Evolutionary conservation across 2,888 invertebrate genomes (phyloP).

Genomic region (Antheraea yamamai): DNA sequence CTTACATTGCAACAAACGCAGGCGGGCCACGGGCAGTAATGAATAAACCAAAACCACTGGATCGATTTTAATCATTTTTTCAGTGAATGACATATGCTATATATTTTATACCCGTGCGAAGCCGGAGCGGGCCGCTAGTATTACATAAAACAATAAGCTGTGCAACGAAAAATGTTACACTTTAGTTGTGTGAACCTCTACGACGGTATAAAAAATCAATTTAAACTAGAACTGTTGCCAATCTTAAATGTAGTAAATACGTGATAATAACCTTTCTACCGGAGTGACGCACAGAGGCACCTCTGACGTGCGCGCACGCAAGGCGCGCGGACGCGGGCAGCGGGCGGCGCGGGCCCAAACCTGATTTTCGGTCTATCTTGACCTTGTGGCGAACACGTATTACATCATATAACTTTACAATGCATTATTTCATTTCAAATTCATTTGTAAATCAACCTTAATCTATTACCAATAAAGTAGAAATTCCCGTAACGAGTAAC

Average conservation of each 20-base stretch:
- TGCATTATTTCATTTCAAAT: slow-evolving; percentile 54
- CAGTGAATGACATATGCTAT: no score
- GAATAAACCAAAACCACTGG: no score
- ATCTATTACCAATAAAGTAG: fast-evolving
- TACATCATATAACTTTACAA: slow-evolving; percentile 74
- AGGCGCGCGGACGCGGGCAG: slow-evolving; percentile 35
- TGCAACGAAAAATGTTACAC: no score
- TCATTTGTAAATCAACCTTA: slow-evolving; percentile 30
- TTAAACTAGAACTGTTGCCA: background rate
- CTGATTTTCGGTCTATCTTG: slow-evolving; percentile 81
- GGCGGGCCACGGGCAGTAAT: no score
- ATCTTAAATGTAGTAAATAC: background rate
- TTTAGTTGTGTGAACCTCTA: no score
- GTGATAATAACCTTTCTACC: background rate
- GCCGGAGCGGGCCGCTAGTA: no score
- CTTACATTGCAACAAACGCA: no score
- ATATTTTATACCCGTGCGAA: no score
- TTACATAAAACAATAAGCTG: no score
- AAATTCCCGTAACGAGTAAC: background rate
- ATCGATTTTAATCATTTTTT: no score
- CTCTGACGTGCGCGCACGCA: slow-evolving; percentile 53
- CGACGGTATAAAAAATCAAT: background rate
- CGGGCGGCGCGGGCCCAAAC: slow-evolving; percentile 59
- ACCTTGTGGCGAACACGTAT: slow-evolving; percentile 75
- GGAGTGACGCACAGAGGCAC: slow-evolving; percentile 39